Conservation (phyloP, 2,113 vertebrate species). For the Ameiurus melas region DNA sequence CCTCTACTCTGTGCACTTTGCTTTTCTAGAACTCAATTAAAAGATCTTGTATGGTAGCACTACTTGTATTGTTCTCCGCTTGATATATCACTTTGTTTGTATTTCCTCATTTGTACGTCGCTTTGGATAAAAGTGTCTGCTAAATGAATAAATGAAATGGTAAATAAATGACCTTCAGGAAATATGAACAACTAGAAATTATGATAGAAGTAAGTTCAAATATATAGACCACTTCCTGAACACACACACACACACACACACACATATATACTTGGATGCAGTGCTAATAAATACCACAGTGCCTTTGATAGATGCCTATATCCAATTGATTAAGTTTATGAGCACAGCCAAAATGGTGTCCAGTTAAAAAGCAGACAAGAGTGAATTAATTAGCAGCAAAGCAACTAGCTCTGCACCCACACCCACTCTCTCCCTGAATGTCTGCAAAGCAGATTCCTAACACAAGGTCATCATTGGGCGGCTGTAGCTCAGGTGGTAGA, state of each 20-base stretch:
- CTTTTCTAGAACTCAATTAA: no score
- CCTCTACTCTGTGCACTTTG: no score
- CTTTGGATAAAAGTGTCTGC: no score
- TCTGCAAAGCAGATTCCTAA: conserved; percentile 59
- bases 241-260: not conserved
- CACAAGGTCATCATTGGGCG: conserved; percentile 63
- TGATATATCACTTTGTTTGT: no score
- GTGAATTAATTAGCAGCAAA: conserved; percentile 72
- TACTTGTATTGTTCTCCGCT: no score
- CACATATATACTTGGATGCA: not conserved
- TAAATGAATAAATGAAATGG: no score
- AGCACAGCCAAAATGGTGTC: conserved; percentile 57
- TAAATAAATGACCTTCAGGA: not conserved
- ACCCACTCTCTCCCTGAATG: conserved; percentile 10
- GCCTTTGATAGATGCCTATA: conserved; percentile 36
- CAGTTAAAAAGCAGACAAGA: conserved; percentile 62
- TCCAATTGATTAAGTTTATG: conserved; percentile 30
- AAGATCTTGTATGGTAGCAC: no score
- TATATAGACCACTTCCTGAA: not conserved
- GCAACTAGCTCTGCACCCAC: conserved; percentile 55
- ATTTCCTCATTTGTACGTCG: no score
- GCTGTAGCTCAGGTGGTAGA: no score
- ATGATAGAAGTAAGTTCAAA: not conserved
- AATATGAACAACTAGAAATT: not conserved
- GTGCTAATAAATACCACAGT: conserved; percentile 45